A percentile compares a stretch with the other conserved stretches of the same genome.
phyloP scores from a whole-genome alignment of 2,888 invertebrate species.

The Epsilonema sp. region DNA sequence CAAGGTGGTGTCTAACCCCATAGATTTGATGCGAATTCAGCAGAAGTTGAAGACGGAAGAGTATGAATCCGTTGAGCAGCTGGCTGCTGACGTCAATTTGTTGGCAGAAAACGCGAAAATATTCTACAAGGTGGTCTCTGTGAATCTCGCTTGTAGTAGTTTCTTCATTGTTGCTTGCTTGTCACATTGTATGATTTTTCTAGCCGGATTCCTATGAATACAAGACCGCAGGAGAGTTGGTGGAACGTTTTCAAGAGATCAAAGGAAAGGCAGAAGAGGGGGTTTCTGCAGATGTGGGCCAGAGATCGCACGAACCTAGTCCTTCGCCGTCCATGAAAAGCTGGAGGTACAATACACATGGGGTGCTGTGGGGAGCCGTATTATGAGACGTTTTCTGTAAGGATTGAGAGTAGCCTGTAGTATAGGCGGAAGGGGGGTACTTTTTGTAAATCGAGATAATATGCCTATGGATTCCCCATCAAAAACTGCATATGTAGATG shows the following conservation, averaged over 20 bases:
- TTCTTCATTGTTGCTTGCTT: background rate
- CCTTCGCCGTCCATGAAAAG: conserved; percentile 7
- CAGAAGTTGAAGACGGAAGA: conserved; percentile 92
- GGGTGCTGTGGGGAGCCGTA: too few species aligned
- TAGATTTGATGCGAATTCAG: conserved; percentile 80
- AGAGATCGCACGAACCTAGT: conserved; percentile 1
- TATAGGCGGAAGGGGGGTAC: too few species aligned
- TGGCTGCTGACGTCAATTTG: conserved; percentile 69
- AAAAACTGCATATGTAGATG: too few species aligned
- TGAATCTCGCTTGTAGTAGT: background rate
- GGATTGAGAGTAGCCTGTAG: too few species aligned
- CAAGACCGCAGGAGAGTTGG: conserved; percentile 66
- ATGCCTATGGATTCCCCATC: too few species aligned
- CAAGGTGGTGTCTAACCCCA: conserved; percentile 68
- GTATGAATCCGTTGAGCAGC: conserved; percentile 75
- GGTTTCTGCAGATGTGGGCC: conserved; percentile 7
- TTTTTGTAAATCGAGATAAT: too few species aligned
- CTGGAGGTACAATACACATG: too few species aligned
- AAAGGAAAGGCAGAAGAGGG: conserved; percentile 10
- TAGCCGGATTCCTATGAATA: conserved; percentile 59
- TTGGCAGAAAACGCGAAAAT: conserved; percentile 82
- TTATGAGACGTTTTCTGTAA: too few species aligned
- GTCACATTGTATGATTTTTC: conserved; percentile 8
- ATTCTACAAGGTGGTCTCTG: conserved; percentile 52
- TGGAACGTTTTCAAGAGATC: conserved; percentile 49